Base-by-base conservation (phyloP, 2,113 vertebrate species). In the Nothoprocta pentlandii region DNA sequence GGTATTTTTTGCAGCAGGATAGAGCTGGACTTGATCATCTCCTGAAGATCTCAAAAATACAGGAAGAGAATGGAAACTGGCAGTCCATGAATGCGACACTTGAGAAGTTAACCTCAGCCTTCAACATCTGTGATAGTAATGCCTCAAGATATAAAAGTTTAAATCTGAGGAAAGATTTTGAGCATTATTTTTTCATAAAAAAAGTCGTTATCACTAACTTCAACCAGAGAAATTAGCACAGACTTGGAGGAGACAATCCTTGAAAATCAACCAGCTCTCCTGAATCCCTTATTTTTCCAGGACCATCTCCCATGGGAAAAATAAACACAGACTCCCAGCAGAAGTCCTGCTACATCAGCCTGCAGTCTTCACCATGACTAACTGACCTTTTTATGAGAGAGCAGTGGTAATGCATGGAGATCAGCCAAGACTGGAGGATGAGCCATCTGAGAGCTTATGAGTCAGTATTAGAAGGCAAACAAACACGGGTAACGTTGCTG, bases 401-500 rank as follows among this genome's bases (percentile, higher is more conserved):
- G 14, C 10, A 70, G 49, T 1, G 4, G 39, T 9, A 84, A 61
- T 41, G 15, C 11, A 56, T 7, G 68, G 12, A 61, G 26, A 8
- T 34, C 21, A 76, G 32, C 41, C 56, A 42, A 25, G 34, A 11
- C 8, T 46, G 44, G 6, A 9, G 1, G 0, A 44, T 20, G 7
- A 51, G 8, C 16, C 20, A 41, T 39, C 16, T 15, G 2, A 58
- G 15, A 59, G 13, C 5, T 26, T 87, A 75, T 34, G 12, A 12
- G 11, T 54, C 44, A 56, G 9, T 42, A 56, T 56, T 77, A 49
- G 26, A 51, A 10, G 32, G 26, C 53, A 87, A 25, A 14, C 7
- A 22, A 54, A 47, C 15, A 16, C 16, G 0, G 0, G 28, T 3
- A 41, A 12, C 30, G 36, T 2, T 46, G 9, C 16, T 20, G 9